These are phyloP conservation scores for Sebastes dallii DNA, from an alignment of 2,797 vertebrate genomes.

Conservation along the genomic window DNA sequence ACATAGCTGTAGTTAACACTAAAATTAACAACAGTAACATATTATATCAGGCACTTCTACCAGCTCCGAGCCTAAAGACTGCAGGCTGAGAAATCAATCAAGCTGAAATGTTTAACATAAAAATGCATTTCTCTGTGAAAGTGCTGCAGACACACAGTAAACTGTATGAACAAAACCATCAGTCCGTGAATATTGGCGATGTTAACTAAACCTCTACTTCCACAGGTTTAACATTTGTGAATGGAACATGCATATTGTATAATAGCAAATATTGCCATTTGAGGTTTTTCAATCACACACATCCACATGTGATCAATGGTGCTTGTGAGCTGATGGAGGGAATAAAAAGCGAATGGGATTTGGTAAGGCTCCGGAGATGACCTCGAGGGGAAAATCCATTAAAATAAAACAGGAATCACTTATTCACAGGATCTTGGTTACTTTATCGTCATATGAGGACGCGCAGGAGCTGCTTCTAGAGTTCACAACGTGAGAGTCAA, in stretches of 20 bases:
- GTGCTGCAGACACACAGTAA: not conserved
- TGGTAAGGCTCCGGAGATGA: conserved; percentile 19
- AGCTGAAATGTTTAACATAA: conserved; percentile 17
- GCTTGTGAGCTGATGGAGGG: conserved; percentile 31
- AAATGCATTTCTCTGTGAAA: conserved; percentile 13
- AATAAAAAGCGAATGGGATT: conserved; percentile 39
- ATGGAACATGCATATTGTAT: conserved; percentile 6
- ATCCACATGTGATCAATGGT: conserved; percentile 52
- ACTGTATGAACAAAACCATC: conserved; percentile 25
- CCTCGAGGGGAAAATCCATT: conserved; percentile 26
- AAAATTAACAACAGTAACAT: not conserved
- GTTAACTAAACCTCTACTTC: conserved; percentile 36
- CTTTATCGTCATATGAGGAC: conserved; percentile 25
- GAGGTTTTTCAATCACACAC: conserved; percentile 27
- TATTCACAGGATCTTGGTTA: conserved; percentile 38
- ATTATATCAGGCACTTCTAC: not conserved
- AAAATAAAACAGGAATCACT: not conserved
- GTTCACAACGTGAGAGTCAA: conserved; percentile 14
- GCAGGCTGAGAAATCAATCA: conserved; percentile 26
- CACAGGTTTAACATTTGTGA: conserved; percentile 29
- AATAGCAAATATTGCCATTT: conserved; percentile 17
- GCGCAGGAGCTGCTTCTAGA: not conserved
- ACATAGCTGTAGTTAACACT: not conserved
- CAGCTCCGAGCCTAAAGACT: not conserved
- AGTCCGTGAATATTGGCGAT: conserved; percentile 16